These are phyloP conservation scores for Serranochromis macrocephalus DNA, from an alignment of 2,113 vertebrate species.

Conservation along the genomic window DNA sequence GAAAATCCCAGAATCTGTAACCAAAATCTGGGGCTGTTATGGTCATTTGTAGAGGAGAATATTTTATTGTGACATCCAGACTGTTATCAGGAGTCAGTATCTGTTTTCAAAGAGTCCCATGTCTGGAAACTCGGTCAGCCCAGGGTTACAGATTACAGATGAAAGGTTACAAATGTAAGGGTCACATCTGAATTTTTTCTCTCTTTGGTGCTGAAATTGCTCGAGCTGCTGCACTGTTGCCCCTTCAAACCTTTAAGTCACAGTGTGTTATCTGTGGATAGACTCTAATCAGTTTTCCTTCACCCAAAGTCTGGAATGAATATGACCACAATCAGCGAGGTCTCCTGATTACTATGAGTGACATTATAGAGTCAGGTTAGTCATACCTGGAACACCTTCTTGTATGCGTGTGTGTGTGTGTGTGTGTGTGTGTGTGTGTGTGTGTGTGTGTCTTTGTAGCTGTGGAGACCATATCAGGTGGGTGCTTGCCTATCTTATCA, in stretches of 20 bases:
- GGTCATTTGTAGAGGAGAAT: not conserved
- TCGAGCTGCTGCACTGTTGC: not conserved
- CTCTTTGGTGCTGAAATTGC: not conserved
- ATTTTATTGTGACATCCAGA: slow-evolving; percentile 16
- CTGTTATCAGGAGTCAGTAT: slow-evolving; percentile 26
- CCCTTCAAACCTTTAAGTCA: not conserved
- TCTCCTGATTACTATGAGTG: slow-evolving; percentile 37
- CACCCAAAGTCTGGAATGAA: slow-evolving; percentile 10
- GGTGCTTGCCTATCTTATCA: slow-evolving; percentile 62
- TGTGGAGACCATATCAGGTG: slow-evolving; percentile 57
- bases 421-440: not conserved
- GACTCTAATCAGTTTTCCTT: slow-evolving; percentile 2
- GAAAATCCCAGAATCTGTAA: not conserved
- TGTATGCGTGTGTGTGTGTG: not conserved
- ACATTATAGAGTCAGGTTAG: slow-evolving; percentile 37
- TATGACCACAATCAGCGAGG: slow-evolving; percentile 23
- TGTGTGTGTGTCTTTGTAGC: slow-evolving; percentile 29
- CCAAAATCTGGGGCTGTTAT: not conserved
- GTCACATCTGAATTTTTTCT: not conserved
- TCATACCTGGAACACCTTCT: slow-evolving; percentile 19
- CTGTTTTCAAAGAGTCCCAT: not conserved
- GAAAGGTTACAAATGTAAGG: not conserved
- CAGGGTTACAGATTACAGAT: slow-evolving; percentile 24
- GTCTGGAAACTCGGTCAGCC: slow-evolving; percentile 31
- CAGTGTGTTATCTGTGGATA: not conserved